These are phyloP conservation scores for Dasyornis broadbenti DNA, from an alignment of 2,113 vertebrate genomes.

Conservation along the genomic window DNA sequence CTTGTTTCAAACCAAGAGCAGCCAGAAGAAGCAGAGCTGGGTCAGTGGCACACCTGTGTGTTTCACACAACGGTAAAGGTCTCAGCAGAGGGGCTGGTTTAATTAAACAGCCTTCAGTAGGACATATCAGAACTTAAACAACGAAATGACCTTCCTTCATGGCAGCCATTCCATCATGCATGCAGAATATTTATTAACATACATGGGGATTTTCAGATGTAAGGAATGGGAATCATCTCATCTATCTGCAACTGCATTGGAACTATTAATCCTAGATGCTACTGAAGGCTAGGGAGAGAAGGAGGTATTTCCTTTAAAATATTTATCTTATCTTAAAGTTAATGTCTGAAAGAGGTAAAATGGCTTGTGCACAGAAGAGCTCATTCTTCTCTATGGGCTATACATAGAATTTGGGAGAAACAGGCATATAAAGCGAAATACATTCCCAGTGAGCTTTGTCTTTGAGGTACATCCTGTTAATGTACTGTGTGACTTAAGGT, in stretches of 20 bases:
- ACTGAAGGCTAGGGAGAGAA: background rate
- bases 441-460: background rate
- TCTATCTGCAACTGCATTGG: background rate
- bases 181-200: background rate
- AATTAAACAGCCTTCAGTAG: background rate
- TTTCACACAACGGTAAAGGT: background rate
- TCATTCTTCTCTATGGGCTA: background rate
- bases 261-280: background rate
- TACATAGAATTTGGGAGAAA: background rate
- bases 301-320: background rate
- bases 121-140: background rate
- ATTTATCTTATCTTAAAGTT: background rate
- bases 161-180: background rate
- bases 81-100: background rate
- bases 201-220: background rate
- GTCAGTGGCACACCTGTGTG: background rate
- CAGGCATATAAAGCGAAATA: background rate
- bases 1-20: slow-evolving; percentile 25
- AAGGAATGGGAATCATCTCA: background rate
- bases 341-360: background rate
- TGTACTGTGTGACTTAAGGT: background rate
- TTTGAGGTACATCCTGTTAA: background rate
- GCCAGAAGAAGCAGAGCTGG: slow-evolving; percentile 12
- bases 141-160: background rate
- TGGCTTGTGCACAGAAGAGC: background rate